These are phyloP conservation scores for Diabrotica balteata DNA, from an alignment of 2,888 invertebrate genomes.

Conservation along the genomic window DNA sequence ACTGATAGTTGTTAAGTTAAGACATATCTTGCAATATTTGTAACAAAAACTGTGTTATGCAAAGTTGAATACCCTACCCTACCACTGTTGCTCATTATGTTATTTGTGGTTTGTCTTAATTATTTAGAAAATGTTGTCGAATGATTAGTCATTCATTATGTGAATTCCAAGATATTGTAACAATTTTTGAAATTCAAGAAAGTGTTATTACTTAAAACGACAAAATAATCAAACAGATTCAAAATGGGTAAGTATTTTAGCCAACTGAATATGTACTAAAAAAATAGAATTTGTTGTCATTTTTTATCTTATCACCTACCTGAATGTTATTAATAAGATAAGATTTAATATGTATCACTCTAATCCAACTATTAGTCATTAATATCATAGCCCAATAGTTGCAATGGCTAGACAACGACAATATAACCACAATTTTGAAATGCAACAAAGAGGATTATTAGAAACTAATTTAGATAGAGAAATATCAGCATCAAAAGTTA, in stretches of 20 bases:
- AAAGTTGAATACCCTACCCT: slow-evolving; percentile 26
- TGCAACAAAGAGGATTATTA: slow-evolving; percentile 33
- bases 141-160: slow-evolving; percentile 25
- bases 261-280: background rate
- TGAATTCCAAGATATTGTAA: slow-evolving; percentile 2
- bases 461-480: slow-evolving; percentile 46
- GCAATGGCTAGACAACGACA: slow-evolving; percentile 17
- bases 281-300: slow-evolving; percentile 15
- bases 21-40: background rate
- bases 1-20: background rate
- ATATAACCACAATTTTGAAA: slow-evolving; percentile 11
- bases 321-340: slow-evolving; percentile 14
- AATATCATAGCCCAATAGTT: background rate
- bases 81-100: background rate
- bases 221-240: background rate
- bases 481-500: slow-evolving; percentile 43
- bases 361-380: slow-evolving; percentile 24
- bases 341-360: slow-evolving; percentile 1
- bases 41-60: slow-evolving; percentile 5
- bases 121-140: slow-evolving; percentile 6
- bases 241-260: slow-evolving; percentile 28
- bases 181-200: slow-evolving; percentile 3
- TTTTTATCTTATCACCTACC: slow-evolving; percentile 17
- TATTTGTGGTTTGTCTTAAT: slow-evolving; percentile 8
- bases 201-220: slow-evolving; percentile 3